Evolutionary conservation across 2,797 vertebrate genomes (phyloP).

Genomic region (Anguilla pacifica): DNA sequence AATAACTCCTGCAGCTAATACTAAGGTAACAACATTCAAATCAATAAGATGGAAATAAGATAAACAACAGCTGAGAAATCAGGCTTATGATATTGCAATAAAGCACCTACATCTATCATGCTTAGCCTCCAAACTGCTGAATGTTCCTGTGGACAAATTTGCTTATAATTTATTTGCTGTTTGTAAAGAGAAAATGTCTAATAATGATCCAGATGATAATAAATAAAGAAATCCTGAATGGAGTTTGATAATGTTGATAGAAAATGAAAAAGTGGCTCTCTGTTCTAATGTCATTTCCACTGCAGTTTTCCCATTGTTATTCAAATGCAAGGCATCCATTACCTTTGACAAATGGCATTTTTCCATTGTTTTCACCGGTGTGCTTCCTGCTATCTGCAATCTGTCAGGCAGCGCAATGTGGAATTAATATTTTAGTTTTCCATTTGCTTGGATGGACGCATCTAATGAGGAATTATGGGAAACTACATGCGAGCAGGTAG

Average conservation of each 20-base stretch:
- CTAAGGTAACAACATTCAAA: constrained; percentile 12
- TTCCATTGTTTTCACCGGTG: constrained; percentile 39
- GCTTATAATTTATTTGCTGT: constrained; percentile 13
- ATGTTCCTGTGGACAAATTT: constrained; percentile 22
- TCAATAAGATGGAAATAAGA: constrained; percentile 19
- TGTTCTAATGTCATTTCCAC: constrained; percentile 40
- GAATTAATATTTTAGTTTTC: constrained; percentile 57
- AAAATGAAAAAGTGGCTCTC: constrained; percentile 34
- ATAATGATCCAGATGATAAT: constrained; percentile 32
- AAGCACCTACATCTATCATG: constrained; percentile 28
- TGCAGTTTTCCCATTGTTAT: constrained; percentile 46
- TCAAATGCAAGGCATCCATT: constrained; percentile 49
- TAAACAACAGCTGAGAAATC: constrained; percentile 23
- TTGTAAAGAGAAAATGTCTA: not conserved
- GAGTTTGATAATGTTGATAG: constrained; percentile 39
- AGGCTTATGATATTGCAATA: constrained; percentile 7
- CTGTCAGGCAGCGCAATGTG: constrained; percentile 42
- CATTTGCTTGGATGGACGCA: constrained; percentile 52
- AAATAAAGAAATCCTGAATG: constrained; percentile 31
- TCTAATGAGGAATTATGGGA: constrained; percentile 49
- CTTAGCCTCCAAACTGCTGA: not conserved
- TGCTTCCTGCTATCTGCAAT: constrained; percentile 28
- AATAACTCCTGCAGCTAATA: constrained; percentile 20
- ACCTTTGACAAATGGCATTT: constrained; percentile 50
- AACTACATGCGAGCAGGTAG: constrained; percentile 43